Base-by-base conservation (phyloP, 2,113 vertebrate species). In the Nesogale talazaci region DNA sequence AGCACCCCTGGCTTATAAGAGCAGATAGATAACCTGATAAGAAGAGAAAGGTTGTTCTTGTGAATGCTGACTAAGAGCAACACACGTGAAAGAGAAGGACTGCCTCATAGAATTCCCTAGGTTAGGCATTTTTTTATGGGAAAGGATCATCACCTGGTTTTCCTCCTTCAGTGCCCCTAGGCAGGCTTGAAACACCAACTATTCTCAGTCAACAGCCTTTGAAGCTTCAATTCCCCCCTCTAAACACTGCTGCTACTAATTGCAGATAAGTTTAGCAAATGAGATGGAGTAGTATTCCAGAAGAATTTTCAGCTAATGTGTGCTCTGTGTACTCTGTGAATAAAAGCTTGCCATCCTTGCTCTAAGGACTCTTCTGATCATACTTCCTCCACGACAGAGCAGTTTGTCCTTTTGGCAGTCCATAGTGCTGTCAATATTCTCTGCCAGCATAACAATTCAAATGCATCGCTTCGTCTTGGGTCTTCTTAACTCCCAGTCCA, bases 31-130 rank as follows among this genome's bases (percentile, higher is more conserved):
- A 63, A n/a, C 36, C 17, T 82, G 83, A 63, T 78, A 78, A 65
- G 61, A 93, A 84, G 82, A 88, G 84, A 92, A 69, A 27, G 34
- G 70, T 72, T 72, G 70, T 36, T 72, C n/a, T 72, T 69, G n/a
- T 31, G 3, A 36, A 72, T 36, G 36, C 22, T 36, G 7, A 34
- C 70, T 72, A 22, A 72, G n/a, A 9, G 70, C 14, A 27, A 72
- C 70, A n/a, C 34, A 34, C 10, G 19, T 72, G n/a, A 36, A 7
- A 36, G 67, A 70, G 70, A 36, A 36, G 34, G 36, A 72, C 27
- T 36, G 19, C n/a, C 16, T 20, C 34, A 8, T n/a, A 19, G 34
- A 9, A 34, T 72, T 72, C 7, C 34, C 17, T 36, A 72, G 70
- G 16, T 34, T 22, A 36, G 7, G 9, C n/a, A n/a, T n/a, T 10